Conservation (phyloP, 2,888 invertebrate species). For the Eristalis tenax region DNA sequence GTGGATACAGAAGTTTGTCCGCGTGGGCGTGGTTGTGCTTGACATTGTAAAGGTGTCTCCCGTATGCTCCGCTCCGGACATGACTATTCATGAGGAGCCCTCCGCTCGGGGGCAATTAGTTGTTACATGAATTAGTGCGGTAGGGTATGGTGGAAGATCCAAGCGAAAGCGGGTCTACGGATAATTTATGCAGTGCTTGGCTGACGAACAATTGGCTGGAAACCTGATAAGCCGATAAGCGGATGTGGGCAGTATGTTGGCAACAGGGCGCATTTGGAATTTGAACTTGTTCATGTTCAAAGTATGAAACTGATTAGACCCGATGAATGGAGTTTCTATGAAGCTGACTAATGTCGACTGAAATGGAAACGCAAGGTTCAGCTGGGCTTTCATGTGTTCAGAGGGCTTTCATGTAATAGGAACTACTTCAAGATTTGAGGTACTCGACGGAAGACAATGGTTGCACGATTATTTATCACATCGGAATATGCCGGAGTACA, state of each 20-base stretch:
- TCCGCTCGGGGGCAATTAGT: background rate
- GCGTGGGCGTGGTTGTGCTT: slow-evolving; percentile 4
- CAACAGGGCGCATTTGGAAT: background rate
- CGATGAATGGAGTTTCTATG: background rate
- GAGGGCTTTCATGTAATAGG: background rate
- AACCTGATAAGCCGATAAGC: background rate
- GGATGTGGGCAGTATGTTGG: background rate
- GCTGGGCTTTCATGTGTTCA: background rate
- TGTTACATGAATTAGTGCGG: slow-evolving; percentile 18
- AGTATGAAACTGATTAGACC: background rate
- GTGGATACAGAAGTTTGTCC: background rate
- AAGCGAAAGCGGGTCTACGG: slow-evolving; percentile 1
- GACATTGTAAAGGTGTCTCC: background rate
- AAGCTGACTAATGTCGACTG: background rate
- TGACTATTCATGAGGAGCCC: background rate
- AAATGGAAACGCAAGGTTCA: background rate
- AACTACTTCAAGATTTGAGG: background rate
- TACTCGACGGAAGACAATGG: background rate
- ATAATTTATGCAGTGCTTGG: slow-evolving; percentile 9
- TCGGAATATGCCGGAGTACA: too few relatives aligned
- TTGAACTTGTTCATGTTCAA: background rate
- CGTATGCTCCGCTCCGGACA: too few relatives aligned
- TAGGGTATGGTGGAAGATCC: slow-evolving; percentile 25
- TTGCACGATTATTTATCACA: too few relatives aligned
- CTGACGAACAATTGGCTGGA: background rate